phyloP scores from a whole-genome alignment of 2,888 invertebrate genomes.

The Endotricha flammealis region DNA sequence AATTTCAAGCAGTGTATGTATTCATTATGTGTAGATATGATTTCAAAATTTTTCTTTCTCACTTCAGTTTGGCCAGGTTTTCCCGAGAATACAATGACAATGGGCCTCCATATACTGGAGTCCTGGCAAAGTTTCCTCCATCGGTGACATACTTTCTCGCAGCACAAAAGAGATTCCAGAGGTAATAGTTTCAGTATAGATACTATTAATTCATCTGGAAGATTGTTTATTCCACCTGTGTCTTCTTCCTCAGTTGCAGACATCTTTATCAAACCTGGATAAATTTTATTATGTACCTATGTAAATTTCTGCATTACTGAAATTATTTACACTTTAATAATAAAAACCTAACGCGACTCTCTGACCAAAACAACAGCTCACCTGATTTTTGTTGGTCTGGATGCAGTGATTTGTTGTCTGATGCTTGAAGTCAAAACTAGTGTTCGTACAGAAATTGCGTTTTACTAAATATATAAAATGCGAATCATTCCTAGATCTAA shows the following conservation, averaged over 20 bases:
- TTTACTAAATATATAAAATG: slow-evolving; percentile 1
- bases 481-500: slow-evolving; percentile 9
- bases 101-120: slow-evolving; percentile 47
- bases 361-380: too few relatives aligned
- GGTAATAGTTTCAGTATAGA: slow-evolving; percentile 56
- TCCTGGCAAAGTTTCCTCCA: slow-evolving; percentile 58
- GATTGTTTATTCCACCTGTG: slow-evolving; percentile 29
- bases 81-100: slow-evolving; percentile 53
- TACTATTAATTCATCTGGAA: slow-evolving; percentile 63
- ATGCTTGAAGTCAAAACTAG: neutral
- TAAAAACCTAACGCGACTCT: too few relatives aligned
- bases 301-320: too few relatives aligned
- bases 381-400: too few relatives aligned
- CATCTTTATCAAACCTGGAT: slow-evolving; percentile 25
- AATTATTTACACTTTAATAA: too few relatives aligned
- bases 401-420: too few relatives aligned
- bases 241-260: slow-evolving; percentile 24
- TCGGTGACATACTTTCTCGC: slow-evolving; percentile 52
- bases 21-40: slow-evolving; percentile 48
- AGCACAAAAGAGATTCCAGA: slow-evolving; percentile 46
- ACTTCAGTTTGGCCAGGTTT: slow-evolving; percentile 54
- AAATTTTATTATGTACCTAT: too few relatives aligned
- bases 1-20: slow-evolving; percentile 50
- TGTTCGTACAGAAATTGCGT: neutral
- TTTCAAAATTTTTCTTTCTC: slow-evolving; percentile 42